Conservation (phyloP, 2,113 vertebrate species). For the Phaethon lepturus region DNA sequence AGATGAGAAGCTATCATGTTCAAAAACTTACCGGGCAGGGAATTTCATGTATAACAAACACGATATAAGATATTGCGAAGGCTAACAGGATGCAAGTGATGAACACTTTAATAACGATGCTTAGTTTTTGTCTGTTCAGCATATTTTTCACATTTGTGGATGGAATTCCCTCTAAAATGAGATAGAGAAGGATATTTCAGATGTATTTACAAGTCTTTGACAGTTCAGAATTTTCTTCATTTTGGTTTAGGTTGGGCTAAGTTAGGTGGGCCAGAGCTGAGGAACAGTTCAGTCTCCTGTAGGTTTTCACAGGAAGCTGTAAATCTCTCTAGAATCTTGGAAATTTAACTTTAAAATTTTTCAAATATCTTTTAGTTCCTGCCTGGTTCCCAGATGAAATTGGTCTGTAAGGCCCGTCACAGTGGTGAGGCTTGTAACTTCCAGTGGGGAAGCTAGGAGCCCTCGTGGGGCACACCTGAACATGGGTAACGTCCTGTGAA, state of each 20-base stretch:
- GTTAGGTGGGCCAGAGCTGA: background rate
- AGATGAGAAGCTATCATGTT: background rate
- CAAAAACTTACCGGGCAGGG: slow-evolving; percentile 43
- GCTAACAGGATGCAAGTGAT: background rate
- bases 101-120: background rate
- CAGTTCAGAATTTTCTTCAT: background rate
- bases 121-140: slow-evolving; percentile 13
- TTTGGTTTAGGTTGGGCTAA: background rate
- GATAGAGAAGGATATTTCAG: background rate
- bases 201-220: background rate
- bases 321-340: background rate
- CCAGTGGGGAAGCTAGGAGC: background rate
- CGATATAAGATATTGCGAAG: background rate
- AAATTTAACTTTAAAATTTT: background rate
- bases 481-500: background rate
- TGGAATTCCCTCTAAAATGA: background rate
- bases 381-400: background rate
- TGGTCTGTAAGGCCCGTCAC: background rate
- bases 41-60: slow-evolving; percentile 26
- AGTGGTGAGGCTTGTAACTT: background rate
- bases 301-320: background rate
- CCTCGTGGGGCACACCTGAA: background rate
- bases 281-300: background rate
- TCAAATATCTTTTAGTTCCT: background rate
- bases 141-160: background rate